phyloP scores from a whole-genome alignment of 2,113 vertebrate species.

The Mesocricetus auratus region DNA sequence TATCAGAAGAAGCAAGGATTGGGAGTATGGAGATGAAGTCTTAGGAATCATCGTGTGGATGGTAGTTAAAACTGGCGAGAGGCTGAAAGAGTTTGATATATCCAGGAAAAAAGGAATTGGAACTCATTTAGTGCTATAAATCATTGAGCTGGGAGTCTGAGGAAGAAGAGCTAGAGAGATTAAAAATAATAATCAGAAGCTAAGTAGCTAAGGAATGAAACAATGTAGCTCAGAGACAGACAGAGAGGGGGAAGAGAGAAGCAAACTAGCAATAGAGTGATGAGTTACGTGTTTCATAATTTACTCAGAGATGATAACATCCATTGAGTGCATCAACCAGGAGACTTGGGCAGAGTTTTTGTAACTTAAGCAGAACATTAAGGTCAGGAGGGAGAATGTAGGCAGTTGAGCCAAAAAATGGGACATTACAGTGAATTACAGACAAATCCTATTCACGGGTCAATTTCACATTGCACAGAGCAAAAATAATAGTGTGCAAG shows the following conservation, averaged over 20 bases:
- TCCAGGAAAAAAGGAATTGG: background rate
- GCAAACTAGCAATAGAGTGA: background rate
- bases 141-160: background rate
- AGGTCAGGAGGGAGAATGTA: background rate
- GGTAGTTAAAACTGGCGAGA: background rate
- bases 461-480: background rate
- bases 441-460: background rate
- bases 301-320: accelerated
- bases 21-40: background rate
- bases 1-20: background rate
- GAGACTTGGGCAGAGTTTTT: background rate
- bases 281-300: background rate
- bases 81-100: background rate
- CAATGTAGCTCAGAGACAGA: background rate
- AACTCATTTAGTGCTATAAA: background rate
- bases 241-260: background rate
- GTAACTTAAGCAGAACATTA: background rate
- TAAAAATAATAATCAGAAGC: background rate
- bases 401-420: background rate
- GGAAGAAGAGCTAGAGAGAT: background rate
- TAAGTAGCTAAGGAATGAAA: background rate
- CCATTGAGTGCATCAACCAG: background rate
- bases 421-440: background rate
- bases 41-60: background rate
- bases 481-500: background rate